These are phyloP conservation scores for Apodemus speciosus DNA, from an alignment of 2,113 vertebrate genomes.

Conservation along the genomic window DNA sequence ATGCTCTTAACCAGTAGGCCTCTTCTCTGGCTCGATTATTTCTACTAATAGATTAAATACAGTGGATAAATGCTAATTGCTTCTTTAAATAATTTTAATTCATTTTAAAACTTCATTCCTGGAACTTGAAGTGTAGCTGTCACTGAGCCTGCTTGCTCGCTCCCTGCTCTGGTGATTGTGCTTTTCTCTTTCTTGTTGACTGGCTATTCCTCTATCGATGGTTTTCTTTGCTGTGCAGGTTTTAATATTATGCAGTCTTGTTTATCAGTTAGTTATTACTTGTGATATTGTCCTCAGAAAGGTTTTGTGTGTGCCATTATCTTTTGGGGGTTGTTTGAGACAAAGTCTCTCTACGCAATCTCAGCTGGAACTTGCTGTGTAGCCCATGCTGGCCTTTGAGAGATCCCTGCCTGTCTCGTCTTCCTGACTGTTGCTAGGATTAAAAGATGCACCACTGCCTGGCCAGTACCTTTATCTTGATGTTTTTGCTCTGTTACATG, in stretches of 20 bases:
- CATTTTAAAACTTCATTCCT: slow-evolving; percentile 1
- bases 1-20: background rate
- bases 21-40: background rate
- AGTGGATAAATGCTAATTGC: slow-evolving; percentile 10
- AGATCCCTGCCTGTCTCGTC: background rate
- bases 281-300: background rate
- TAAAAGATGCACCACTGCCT: background rate
- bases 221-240: background rate
- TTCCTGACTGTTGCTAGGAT: background rate
- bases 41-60: background rate
- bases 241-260: background rate
- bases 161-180: background rate
- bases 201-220: background rate
- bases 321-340: background rate
- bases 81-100: slow-evolving; percentile 30
- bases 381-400: background rate
- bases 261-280: background rate
- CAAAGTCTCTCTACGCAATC: background rate
- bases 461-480: background rate
- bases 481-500: background rate
- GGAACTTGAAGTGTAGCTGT: background rate
- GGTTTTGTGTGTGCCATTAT: background rate
- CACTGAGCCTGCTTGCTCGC: background rate
- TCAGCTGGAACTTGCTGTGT: background rate
- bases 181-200: background rate